Percentiles rank a stretch among this genome's conserved stretches.
These are phyloP conservation scores for Oreochromis niloticus DNA, from an alignment of 2,113 vertebrate genomes.

Conservation along the genomic window DNA sequence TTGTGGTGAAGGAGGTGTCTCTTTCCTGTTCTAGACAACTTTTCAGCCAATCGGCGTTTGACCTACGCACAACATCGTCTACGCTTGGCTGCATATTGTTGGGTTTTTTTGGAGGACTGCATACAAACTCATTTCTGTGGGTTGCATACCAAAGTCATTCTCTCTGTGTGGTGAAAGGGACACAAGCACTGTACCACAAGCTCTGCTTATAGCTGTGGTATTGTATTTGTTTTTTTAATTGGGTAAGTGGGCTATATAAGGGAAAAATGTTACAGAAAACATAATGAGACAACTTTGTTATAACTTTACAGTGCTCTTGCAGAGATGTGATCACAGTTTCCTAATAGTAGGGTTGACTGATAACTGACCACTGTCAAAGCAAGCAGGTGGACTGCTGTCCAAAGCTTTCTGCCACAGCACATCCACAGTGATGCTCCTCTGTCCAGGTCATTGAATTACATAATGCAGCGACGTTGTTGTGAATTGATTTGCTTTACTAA, in stretches of 20 bases:
- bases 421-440: not conserved
- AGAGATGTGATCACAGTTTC: not conserved
- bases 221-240: not conserved
- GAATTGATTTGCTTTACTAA: not conserved
- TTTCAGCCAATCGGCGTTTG: not conserved
- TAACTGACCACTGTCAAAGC: not conserved
- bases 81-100: not conserved
- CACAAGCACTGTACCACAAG: not conserved
- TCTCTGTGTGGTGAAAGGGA: not conserved
- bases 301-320: not conserved
- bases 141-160: not conserved
- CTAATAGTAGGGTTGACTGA: not conserved
- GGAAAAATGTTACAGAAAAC: not conserved
- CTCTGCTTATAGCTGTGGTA: not conserved
- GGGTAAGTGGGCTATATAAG: rapidly evolving
- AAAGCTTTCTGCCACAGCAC: not conserved
- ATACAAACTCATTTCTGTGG: not conserved
- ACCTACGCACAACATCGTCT: not conserved
- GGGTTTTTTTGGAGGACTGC: not conserved
- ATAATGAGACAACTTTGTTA: not conserved
- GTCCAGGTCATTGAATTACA: rapidly evolving
- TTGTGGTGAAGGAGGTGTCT: not conserved
- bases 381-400: not conserved
- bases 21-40: not conserved
- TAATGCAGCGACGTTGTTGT: not conserved